Evolutionary conservation across 2,113 vertebrate genomes (phyloP), one percentile per base, ranked within the genome.

Genomic region (Heterotis niloticus): DNA sequence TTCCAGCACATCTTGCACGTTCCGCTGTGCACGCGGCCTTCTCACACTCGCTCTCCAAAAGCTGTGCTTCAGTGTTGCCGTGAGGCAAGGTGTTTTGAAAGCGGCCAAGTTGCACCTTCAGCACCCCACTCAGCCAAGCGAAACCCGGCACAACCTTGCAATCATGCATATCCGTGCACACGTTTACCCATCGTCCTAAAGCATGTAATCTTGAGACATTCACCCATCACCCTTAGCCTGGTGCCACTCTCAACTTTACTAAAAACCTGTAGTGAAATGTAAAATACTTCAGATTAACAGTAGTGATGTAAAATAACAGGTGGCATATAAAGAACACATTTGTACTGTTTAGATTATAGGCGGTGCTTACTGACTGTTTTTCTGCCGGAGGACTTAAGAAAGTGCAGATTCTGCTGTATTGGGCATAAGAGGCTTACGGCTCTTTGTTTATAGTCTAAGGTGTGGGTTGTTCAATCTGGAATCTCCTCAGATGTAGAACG

Each of bases 401-500:
- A 70, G 12, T 60, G 56, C 76, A 67, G 23, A 67, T 77, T 77
- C 64, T 23, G 51, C 76, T 56, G 64, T 67, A 67, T 67, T 54
- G 76, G 64, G 64, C 64, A 12, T 67, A 56, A 62, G 67, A 78
- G 56, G 67, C 26, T 78, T 78, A 78, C 66, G 23, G 67, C 10
- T 34, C 66, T 62, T 44, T 78, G 67, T 71, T 60, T 78, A 23
- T 34, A 10, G 17, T 78, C 52, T 78, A 78, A 66, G 66, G 76
- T 78, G 64, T 69, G 76, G 76, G 76, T 52, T 69, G 76, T 69
- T 68, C 54, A 57, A 34, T 68, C 51, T 67, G 16, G 68, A 68
- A 78, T 68, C 76, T 78, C 76, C 56, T 67, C 76, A 68, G 52
- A 69, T 78, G 76, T 69, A 78, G 52, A 78, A 68, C 76, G 68